Evolutionary conservation across 2,888 invertebrate species (phyloP), one percentile per base, ranked within the genome.

Genomic region (Leptogaster cylindrica): DNA sequence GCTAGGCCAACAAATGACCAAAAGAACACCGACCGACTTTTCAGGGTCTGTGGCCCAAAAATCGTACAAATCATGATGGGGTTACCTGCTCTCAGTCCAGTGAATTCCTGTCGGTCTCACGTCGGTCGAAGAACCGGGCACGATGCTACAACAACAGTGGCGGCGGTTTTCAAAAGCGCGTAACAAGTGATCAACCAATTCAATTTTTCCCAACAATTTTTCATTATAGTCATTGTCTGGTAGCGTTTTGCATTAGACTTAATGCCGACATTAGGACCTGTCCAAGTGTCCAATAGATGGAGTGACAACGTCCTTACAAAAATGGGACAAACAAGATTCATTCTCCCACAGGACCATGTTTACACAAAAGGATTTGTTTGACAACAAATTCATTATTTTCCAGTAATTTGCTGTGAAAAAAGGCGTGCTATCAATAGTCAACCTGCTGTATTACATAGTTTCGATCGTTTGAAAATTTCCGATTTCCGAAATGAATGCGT

Each of bases 331-430:
- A n/a, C n/a, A n/a, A n/a, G n/a, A n/a, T n/a, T 33, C 33, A 12
- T 25, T 1, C 28, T 28, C 16, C 8, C 18, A 25, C 28, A 51
- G 28, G 31, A 8, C 51, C 12, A 51, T n/a, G n/a, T n/a, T n/a
- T n/a, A n/a, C n/a, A 33, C 46, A 52, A 65, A 68, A 66, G 55
- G 36, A 50, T 20, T 41, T 69, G 69, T 69, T 69, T 69, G 67
- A 41, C 63, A 69, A 69, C 69, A 69, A 67, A 23, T 10, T 25
- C 25, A 64, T 67, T 69, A 65, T 67, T n/a, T 36, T 23, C 6
- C 18, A 25, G 8, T 28, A 44, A 61, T 61, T 61, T 61, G 12
- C 39, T 5, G 23, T n/a, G n/a, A n/a, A 18, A 46, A 46, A 66
- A 48, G 69, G 61, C 61, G 51, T 66, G 66, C 61, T 20, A 18